Evolutionary conservation across 92 coral and sea anemone species (phyloP).

Genomic region (Muricea muricata): DNA sequence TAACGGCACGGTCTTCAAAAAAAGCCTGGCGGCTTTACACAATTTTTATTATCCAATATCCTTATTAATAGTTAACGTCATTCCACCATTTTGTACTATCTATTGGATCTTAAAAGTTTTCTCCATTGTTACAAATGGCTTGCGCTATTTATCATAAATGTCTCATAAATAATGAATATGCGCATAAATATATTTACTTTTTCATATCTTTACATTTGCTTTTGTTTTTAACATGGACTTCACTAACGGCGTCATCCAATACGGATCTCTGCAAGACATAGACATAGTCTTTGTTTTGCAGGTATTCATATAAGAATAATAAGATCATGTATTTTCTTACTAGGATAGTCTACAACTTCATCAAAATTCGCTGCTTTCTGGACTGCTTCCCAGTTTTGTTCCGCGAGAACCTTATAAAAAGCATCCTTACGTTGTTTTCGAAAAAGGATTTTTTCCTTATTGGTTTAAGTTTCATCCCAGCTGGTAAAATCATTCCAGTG

Average conservation of each 20-base stretch:
- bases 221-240: constrained; percentile 4
- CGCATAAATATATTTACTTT: no score
- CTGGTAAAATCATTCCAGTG: constrained; percentile 58
- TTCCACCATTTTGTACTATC: no score
- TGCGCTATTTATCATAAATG: constrained; percentile 1
- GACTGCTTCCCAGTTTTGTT: constrained; percentile 44
- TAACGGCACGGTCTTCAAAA: no score
- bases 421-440: constrained; percentile 51
- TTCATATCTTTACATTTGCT: constrained; percentile 12
- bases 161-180: neutral
- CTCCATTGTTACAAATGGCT: constrained; percentile 29
- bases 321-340: constrained; percentile 35
- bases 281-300: neutral
- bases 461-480: constrained; percentile 68
- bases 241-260: constrained; percentile 42
- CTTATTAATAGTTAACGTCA: no score
- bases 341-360: constrained; percentile 44
- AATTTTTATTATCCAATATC: no score
- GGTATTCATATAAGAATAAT: no score
- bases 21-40: no score
- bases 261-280: constrained; percentile 32
- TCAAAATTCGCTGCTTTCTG: constrained; percentile 35
- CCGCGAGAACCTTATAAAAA: constrained; percentile 34
- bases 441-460: constrained; percentile 45
- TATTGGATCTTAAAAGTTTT: neutral